phyloP scores from a whole-genome alignment of 2,797 vertebrate species.

The Spea hammondii region DNA sequence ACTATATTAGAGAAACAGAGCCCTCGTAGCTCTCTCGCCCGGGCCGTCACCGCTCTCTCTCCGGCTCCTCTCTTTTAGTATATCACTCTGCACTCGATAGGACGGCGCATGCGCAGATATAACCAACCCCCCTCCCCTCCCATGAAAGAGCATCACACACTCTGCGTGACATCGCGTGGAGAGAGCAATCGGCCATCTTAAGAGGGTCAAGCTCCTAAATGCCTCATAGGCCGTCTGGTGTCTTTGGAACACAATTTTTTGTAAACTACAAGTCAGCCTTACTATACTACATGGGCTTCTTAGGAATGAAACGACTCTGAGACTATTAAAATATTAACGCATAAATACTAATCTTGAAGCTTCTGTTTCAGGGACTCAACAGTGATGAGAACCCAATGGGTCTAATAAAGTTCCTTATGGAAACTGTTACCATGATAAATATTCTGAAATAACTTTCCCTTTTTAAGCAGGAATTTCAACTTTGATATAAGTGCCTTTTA shows the following conservation, averaged over 20 bases:
- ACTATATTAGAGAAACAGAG: background rate
- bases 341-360: no score
- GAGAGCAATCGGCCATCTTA: conserved; percentile 11
- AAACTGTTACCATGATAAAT: no score
- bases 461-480: no score
- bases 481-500: no score
- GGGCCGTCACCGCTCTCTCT: conserved; percentile 24
- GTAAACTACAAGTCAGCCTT: background rate
- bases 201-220: conserved; percentile 32
- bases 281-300: no score
- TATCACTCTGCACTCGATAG: conserved; percentile 31
- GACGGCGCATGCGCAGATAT: conserved; percentile 19
- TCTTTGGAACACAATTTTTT: no score
- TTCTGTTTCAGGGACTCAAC: no score
- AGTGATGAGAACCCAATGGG: no score
- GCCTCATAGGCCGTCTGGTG: background rate
- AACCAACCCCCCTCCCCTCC: conserved; percentile 19
- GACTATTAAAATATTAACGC: no score
- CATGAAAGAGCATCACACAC: conserved; percentile 19
- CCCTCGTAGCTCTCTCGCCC: background rate
- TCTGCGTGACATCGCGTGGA: background rate
- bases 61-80: conserved; percentile 36
- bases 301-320: no score
- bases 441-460: no score
- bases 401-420: no score